A percentile compares a stretch with the other conserved stretches of the same genome.
phyloP scores from a whole-genome alignment of 2,113 vertebrate genomes.

The Nannobrachium achirus region DNA sequence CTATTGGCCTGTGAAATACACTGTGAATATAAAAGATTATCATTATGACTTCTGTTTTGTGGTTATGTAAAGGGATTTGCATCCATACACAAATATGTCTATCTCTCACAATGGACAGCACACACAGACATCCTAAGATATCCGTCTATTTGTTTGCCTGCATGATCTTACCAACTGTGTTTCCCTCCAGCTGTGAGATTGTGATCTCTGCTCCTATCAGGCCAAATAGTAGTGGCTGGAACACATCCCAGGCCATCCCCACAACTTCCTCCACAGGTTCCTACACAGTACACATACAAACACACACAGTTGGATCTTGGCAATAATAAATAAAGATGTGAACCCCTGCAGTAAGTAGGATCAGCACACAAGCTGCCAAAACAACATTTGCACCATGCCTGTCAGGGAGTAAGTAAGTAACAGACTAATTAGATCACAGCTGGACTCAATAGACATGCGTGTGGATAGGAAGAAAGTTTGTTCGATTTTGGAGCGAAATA shows the following conservation, averaged over 20 bases:
- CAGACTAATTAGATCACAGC: too few species aligned
- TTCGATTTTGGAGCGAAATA: too few species aligned
- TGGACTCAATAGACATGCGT: too few species aligned
- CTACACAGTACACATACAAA: slow-evolving; percentile 64
- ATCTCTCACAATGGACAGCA: slow-evolving; percentile 31
- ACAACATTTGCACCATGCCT: too few species aligned
- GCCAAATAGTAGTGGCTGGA: slow-evolving; percentile 94
- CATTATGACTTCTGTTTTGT: too few species aligned
- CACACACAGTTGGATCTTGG: not conserved
- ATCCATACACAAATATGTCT: slow-evolving; percentile 43
- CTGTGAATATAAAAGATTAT: too few species aligned
- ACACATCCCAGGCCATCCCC: slow-evolving; percentile 86
- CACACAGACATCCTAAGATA: slow-evolving; percentile 11
- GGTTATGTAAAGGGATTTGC: slow-evolving; percentile 63
- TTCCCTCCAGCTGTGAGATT: slow-evolving; percentile 81
- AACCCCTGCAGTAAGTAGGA: not conserved
- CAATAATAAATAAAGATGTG: not conserved
- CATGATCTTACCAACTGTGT: slow-evolving; percentile 86
- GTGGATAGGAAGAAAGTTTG: too few species aligned
- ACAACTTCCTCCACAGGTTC: slow-evolving; percentile 85
- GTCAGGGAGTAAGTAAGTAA: too few species aligned
- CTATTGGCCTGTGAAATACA: too few species aligned
- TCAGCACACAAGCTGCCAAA: not conserved
- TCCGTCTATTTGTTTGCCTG: slow-evolving; percentile 10
- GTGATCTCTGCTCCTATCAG: slow-evolving; percentile 93